A percentile compares a stretch with the other conserved stretches of the same genome.
Evolutionary conservation across 1,140 invertebrate species (phyloP).

Genomic region (Sitodiplosis mosellana): DNA sequence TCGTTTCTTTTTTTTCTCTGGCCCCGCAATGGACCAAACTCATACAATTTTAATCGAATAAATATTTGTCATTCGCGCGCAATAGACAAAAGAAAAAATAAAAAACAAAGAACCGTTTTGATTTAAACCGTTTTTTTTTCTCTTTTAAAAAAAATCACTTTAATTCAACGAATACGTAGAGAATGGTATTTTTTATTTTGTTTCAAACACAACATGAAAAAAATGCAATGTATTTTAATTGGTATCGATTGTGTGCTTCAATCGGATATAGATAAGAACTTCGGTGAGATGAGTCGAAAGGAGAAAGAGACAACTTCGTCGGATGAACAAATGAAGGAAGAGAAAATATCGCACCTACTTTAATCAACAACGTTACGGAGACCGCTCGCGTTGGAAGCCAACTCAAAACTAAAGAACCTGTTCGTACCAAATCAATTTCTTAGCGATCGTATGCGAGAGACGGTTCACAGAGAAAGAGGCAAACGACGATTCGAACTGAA

Average conservation of each 20-base stretch:
- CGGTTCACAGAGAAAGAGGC: no score
- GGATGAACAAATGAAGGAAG: slow-evolving; percentile 18
- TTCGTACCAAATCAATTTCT: no score
- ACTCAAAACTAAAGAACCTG: slow-evolving; percentile 23
- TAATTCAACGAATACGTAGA: neutral
- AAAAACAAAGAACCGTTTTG: slow-evolving; percentile 16
- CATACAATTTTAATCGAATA: slow-evolving; percentile 3
- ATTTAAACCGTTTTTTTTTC: slow-evolving; percentile 11
- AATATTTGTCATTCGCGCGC: slow-evolving; percentile 7
- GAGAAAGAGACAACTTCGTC: slow-evolving; percentile 13
- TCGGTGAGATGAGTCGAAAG: neutral
- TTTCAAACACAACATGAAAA: slow-evolving; percentile 12
- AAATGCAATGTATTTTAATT: neutral
- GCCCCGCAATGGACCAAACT: neutral
- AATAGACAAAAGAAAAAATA: slow-evolving; percentile 1
- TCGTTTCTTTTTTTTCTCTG: slow-evolving; percentile 9
- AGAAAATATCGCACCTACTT: slow-evolving; percentile 1
- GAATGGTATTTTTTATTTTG: slow-evolving; percentile 8
- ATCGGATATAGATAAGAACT: slow-evolving; percentile 1
- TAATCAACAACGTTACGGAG: neutral
- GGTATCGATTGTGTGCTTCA: slow-evolving; percentile 8
- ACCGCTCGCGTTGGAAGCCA: slow-evolving; percentile 28
- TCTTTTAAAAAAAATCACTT: neutral
- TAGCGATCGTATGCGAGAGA: no score
- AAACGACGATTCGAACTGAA: no score